These are phyloP conservation scores for Herminia tarsipennalis DNA, from an alignment of 2,888 invertebrate genomes.

Conservation along the genomic window DNA sequence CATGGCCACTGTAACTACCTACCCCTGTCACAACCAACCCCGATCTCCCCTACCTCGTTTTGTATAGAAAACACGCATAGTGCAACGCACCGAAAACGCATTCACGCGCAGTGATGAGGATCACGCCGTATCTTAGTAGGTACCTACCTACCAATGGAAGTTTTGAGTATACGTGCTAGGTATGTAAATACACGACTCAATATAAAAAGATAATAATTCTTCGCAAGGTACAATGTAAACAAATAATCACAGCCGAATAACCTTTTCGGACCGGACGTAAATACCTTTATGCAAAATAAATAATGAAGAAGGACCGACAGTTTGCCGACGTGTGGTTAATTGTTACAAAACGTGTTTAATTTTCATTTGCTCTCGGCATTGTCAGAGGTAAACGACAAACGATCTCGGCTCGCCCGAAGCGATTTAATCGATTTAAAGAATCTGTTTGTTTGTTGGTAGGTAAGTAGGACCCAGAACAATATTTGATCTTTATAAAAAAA, in stretches of 20 bases:
- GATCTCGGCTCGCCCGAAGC: constrained; percentile 26
- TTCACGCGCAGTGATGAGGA: no score
- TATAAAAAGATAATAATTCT: neutral
- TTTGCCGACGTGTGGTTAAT: constrained; percentile 44
- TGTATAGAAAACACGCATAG: no score
- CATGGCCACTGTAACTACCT: no score
- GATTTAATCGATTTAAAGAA: constrained; percentile 32
- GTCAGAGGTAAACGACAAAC: constrained; percentile 40
- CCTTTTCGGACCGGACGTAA: constrained; percentile 11
- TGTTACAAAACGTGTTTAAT: constrained; percentile 46
- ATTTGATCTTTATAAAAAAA: no score
- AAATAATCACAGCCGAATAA: neutral
- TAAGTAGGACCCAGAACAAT: no score
- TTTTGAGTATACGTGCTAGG: no score
- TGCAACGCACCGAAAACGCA: no score
- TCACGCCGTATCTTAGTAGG: no score
- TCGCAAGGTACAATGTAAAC: neutral
- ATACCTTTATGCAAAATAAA: constrained; percentile 33
- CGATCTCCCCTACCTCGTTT: no score
- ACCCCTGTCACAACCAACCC: no score
- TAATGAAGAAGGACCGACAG: constrained; percentile 31
- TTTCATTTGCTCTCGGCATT: constrained; percentile 40
- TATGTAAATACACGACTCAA: no score
- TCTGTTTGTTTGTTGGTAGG: neutral
- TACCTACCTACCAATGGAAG: no score